phyloP scores from a whole-genome alignment of 2,888 invertebrate species.

The Dorcus hopei region DNA sequence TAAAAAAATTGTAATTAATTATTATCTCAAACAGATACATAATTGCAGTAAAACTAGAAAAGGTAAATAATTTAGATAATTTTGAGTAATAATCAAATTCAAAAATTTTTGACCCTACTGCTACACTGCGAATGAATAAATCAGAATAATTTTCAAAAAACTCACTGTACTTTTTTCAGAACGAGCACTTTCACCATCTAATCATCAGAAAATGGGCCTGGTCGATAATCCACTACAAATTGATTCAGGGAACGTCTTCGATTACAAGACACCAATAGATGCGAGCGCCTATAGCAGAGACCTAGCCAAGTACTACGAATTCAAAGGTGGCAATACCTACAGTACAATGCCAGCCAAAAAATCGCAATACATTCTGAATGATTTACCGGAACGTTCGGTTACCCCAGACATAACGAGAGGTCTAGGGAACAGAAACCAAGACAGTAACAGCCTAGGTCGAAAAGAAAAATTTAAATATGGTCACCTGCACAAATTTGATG shows the following conservation, averaged over 20 bases:
- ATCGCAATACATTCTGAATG: slow-evolving; percentile 43
- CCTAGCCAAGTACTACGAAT: neutral
- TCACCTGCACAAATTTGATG: neutral
- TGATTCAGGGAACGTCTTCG: neutral
- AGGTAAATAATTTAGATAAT: too few species aligned
- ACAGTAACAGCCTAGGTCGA: slow-evolving; percentile 3
- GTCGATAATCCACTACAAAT: neutral
- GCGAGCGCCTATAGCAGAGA: slow-evolving; percentile 11
- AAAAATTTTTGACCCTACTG: too few species aligned
- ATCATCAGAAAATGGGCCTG: slow-evolving; percentile 22
- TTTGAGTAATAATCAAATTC: too few species aligned
- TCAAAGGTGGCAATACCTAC: slow-evolving; percentile 33
- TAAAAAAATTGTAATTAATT: too few species aligned
- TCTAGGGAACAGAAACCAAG: slow-evolving; percentile 35
- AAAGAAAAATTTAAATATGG: neutral
- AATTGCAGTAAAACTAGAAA: too few species aligned
- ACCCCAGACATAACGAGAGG: slow-evolving; percentile 56
- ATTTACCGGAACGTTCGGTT: slow-evolving; percentile 49
- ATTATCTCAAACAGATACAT: too few species aligned
- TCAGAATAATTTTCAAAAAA: too few species aligned
- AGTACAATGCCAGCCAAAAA: slow-evolving; percentile 52
- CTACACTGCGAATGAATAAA: too few species aligned
- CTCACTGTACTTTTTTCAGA: slow-evolving; percentile 34
- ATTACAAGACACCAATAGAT: slow-evolving; percentile 15
- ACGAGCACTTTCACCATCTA: slow-evolving; percentile 42